These are phyloP conservation scores for Osmerus eperlanus DNA, from an alignment of 2,113 vertebrate species.

Conservation along the genomic window DNA sequence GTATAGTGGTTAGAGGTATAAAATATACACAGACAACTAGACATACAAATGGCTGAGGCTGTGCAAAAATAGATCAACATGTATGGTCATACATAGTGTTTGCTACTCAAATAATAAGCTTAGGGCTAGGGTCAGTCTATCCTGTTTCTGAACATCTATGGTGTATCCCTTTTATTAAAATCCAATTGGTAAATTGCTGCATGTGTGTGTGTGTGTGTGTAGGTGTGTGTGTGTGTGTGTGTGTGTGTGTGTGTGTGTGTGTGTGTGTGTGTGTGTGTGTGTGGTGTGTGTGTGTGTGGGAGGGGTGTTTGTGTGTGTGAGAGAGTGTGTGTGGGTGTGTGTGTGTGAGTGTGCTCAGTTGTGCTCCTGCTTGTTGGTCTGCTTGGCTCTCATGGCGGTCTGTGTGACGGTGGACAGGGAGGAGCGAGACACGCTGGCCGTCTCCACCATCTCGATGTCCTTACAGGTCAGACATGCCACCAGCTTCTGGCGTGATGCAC, in stretches of 20 bases:
- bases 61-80: too few species aligned
- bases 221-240: not conserved
- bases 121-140: too few species aligned
- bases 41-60: too few species aligned
- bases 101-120: too few species aligned
- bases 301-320: not conserved
- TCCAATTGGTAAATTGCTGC: not conserved
- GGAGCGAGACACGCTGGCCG: constrained; percentile 72
- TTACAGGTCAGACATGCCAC: constrained; percentile 77
- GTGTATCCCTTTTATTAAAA: too few species aligned
- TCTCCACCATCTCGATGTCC: constrained; percentile 78
- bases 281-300: not conserved
- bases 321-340: not conserved
- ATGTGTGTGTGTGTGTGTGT: not conserved
- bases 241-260: too few species aligned
- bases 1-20: too few species aligned
- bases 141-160: too few species aligned
- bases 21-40: too few species aligned
- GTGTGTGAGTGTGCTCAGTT: constrained; percentile 45
- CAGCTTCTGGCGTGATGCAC: constrained; percentile 76
- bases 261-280: not conserved
- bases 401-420: constrained; percentile 70
- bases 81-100: too few species aligned
- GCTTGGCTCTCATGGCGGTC: constrained; percentile 67
- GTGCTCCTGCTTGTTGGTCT: constrained; percentile 61